Conservation (phyloP, 2,888 invertebrate species). For the Operophtera brumata region DNA sequence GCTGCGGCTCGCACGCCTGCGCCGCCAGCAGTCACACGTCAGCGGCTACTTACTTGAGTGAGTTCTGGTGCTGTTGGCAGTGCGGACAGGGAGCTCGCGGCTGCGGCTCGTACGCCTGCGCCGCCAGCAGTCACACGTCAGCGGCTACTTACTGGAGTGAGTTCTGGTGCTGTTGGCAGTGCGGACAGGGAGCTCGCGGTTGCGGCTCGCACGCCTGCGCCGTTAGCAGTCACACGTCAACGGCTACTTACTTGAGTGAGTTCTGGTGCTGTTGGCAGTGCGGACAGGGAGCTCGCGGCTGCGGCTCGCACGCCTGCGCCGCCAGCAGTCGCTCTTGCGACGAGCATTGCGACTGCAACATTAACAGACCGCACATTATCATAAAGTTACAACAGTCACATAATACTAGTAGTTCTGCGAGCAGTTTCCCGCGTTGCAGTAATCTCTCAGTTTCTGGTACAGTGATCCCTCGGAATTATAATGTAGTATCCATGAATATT, state of each 20-base stretch:
- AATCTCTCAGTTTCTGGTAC: too few relatives aligned
- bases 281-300: slow-evolving; percentile 67
- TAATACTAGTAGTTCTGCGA: too few relatives aligned
- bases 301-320: slow-evolving; percentile 66
- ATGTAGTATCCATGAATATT: too few relatives aligned
- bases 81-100: not conserved
- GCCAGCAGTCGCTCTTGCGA: slow-evolving; percentile 96
- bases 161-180: too few relatives aligned
- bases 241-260: slow-evolving; percentile 21
- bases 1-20: too few relatives aligned
- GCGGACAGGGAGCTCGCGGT: slow-evolving; percentile 63
- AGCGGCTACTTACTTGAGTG: too few relatives aligned
- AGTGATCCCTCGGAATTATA: too few relatives aligned
- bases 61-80: too few relatives aligned
- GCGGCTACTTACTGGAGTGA: too few relatives aligned
- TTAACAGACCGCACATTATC: slow-evolving; percentile 30
- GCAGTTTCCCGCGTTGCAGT: too few relatives aligned
- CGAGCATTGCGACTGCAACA: slow-evolving; percentile 97
- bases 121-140: not conserved
- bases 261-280: slow-evolving; percentile 74
- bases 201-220: slow-evolving; percentile 67
- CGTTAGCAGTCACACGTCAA: not conserved
- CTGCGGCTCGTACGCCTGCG: not conserved
- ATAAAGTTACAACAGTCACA: slow-evolving; percentile 19
- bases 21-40: too few relatives aligned